phyloP scores from a whole-genome alignment of 37 sponge, comb jelly and placozoan species.

The Crambe crambe region DNA sequence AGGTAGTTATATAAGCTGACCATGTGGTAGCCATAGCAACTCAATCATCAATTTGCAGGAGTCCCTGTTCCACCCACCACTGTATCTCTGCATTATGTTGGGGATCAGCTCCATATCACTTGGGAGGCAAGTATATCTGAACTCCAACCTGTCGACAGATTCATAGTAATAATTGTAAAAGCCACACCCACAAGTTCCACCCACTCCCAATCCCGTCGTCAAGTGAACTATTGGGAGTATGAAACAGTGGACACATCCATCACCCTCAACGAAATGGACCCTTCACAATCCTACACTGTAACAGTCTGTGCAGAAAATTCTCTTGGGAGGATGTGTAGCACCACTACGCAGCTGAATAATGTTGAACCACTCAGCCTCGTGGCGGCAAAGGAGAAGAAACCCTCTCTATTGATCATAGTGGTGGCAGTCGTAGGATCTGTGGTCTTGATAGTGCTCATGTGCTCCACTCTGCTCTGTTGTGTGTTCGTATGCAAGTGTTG shows the following conservation, averaged over 20 bases:
- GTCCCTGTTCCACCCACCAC: neutral
- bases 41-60: neutral
- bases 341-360: neutral
- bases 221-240: neutral
- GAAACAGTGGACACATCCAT: neutral
- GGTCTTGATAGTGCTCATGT: neutral
- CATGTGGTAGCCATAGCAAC: no score
- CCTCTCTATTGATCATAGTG: neutral
- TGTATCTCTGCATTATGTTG: neutral
- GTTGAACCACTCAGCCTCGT: neutral
- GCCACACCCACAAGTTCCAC: neutral
- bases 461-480: neutral
- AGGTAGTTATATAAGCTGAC: no score
- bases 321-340: neutral
- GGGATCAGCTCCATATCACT: neutral
- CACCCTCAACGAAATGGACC: neutral
- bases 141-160: slow-evolving; percentile 6
- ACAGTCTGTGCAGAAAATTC: slow-evolving; percentile 7
- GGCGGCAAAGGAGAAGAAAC: neutral
- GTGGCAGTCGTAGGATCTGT: neutral
- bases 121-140: neutral
- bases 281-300: neutral
- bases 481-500: neutral
- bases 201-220: neutral
- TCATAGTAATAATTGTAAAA: neutral